Evolutionary conservation across 2,113 vertebrate genomes (phyloP), one percentile per base, ranked within the genome.

Genomic region (Apteryx owenii): DNA sequence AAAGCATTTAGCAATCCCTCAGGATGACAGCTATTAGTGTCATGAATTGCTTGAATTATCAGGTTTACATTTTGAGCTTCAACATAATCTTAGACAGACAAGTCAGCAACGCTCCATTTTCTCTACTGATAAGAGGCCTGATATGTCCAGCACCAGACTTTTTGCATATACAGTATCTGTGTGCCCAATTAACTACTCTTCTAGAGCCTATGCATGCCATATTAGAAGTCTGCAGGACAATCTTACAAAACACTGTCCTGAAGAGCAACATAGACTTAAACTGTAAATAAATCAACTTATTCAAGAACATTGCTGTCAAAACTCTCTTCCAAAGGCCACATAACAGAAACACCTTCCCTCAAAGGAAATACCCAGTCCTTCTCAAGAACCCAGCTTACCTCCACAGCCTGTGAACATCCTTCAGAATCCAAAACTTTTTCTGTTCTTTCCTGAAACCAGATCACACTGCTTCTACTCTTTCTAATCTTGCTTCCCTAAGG

Each of bases 71-170:
- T 62, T 60, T 26, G 20, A 58, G 60, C 5, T 62, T 5, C 12
- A 26, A 53, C 31, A 18, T 1, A 5, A 36, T 18, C 64, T 77
- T 31, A 46, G 44, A 16, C 44, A 31, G 22, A 5, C 42, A 28
- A 19, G 5, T 33, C 56, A 58, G 36, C 16, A 82, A 12, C 33
- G 13, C 3, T 7, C 6, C 4, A 11, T 22, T 62, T 48, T 48
- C 54, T 56, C 3, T 36, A 31, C 3, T 33, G 13, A 12, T 29
- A 44, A 23, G 2, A 81, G 16, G 6, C 8, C 2, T 4, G 33
- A 4, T 2, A 36, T 0, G 0, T 16, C 31, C 53, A 64, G 13
- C 26, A 50, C 36, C 8, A 58, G 29, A 17, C 7, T 29, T 81
- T 56, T 20, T 81, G 25, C 3, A n/a, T n/a, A 53, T 48, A 28